These are phyloP conservation scores for Pterois miles DNA, from an alignment of 2,797 vertebrate genomes.

Conservation along the genomic window DNA sequence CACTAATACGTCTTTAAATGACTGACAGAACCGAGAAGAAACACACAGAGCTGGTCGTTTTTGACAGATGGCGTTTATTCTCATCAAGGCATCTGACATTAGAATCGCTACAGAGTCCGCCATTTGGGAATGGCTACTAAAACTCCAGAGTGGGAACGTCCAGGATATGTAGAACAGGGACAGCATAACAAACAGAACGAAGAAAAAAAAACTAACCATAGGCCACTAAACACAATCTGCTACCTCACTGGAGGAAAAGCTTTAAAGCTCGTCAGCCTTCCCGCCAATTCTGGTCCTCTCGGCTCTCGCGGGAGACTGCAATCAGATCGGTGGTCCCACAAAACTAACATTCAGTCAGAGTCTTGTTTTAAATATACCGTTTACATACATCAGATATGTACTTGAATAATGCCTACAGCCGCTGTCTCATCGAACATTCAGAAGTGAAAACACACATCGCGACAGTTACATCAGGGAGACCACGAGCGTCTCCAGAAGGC, in stretches of 20 bases:
- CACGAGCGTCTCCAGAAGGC: slow-evolving; percentile 23
- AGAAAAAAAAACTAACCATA: slow-evolving; percentile 19
- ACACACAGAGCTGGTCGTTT: slow-evolving; percentile 50
- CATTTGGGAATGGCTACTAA: slow-evolving; percentile 57
- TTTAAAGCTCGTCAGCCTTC: slow-evolving; percentile 21
- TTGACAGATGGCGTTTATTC: slow-evolving; percentile 87
- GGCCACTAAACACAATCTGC: slow-evolving; percentile 46
- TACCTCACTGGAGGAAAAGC: slow-evolving; percentile 23
- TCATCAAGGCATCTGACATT: slow-evolving; percentile 84
- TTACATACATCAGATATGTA: slow-evolving; percentile 63
- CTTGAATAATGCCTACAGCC: slow-evolving; percentile 33
- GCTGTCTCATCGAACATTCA: slow-evolving; percentile 65
- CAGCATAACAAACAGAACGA: slow-evolving; percentile 55
- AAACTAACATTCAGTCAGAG: slow-evolving; percentile 66
- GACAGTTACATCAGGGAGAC: slow-evolving; percentile 36
- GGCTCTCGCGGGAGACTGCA: slow-evolving; percentile 29
- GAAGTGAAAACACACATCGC: slow-evolving; percentile 45
- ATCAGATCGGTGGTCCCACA: slow-evolving; percentile 59
- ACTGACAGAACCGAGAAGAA: background rate
- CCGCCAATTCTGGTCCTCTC: slow-evolving; percentile 39
- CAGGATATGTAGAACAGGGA: slow-evolving; percentile 61
- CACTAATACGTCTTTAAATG: background rate
- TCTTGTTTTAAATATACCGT: slow-evolving; percentile 36
- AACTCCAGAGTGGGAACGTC: slow-evolving; percentile 53
- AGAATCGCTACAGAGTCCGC: slow-evolving; percentile 77